Conservation (phyloP, 2,888 invertebrate genomes). For the Beris chalybata region DNA sequence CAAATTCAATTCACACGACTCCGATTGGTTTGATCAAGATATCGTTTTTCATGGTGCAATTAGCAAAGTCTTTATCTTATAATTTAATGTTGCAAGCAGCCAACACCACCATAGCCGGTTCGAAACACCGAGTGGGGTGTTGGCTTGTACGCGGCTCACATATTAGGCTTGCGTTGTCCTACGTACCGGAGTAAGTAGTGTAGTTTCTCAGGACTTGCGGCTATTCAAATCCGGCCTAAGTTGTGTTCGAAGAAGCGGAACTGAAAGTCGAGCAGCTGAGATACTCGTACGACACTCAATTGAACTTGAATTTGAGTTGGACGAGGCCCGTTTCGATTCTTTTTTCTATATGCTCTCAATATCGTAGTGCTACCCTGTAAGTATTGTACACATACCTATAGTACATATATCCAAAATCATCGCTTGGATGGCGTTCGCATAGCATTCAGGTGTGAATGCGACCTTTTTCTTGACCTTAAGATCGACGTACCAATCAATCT, state of each 20-base stretch:
- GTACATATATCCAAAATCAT: too few relatives aligned
- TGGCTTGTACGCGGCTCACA: neutral
- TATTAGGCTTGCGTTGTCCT: neutral
- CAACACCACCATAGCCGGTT: neutral
- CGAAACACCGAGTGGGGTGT: neutral
- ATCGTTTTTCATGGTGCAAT: too few relatives aligned
- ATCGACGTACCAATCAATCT: neutral
- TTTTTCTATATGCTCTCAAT: neutral
- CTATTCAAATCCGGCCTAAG: neutral
- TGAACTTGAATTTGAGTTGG: slow-evolving; percentile 12
- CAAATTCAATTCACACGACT: too few relatives aligned
- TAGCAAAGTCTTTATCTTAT: too few relatives aligned
- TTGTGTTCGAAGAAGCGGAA: slow-evolving; percentile 10
- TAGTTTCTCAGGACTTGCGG: neutral
- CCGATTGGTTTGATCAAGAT: too few relatives aligned
- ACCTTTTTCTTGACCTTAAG: neutral
- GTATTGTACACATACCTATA: too few relatives aligned
- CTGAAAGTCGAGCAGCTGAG: slow-evolving; percentile 7
- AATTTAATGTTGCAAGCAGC: too few relatives aligned
- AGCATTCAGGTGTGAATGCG: neutral
- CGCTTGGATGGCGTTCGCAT: neutral
- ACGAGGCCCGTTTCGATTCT: neutral
- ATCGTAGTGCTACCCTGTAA: too few relatives aligned
- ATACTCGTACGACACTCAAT: neutral
- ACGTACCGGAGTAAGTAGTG: neutral